Evolutionary conservation across 1,140 invertebrate genomes (phyloP), one percentile per base, ranked within the genome.

Genomic region (Ridgeia piscesae): DNA sequence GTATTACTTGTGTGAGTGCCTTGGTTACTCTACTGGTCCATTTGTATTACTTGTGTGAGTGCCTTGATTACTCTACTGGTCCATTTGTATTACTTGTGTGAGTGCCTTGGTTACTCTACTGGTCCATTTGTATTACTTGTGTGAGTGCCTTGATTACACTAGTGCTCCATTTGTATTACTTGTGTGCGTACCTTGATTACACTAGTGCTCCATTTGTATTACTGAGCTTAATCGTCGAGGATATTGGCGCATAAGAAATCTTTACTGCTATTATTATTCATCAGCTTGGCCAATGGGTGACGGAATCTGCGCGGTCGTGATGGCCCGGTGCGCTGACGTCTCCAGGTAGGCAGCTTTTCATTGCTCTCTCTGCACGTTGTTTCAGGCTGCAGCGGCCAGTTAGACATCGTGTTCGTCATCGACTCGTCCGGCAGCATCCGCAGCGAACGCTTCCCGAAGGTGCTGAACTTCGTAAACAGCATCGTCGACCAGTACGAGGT

Each of bases 341-440:
- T 88, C 58, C 27, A 48, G 34, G 33, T 35, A 48, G 34, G 33
- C 9, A 34, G 31, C 14, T 31, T 31, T 88, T 89, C 33, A 34
- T 14, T 92, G 17, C 42, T 17, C 90, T 6, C 8, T 31, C 21
- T 14, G 11, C n/a, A n/a, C n/a, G 21, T 91, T 21, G 58, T 91
- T 91, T 88, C 90, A 93, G 93, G 88, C 33, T 93, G 93, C 77
- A 50, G 27, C 14, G 88, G 77, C n/a, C 88, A 89, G 33, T n/a
- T 92, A 6, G 93, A 93, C 91, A 42, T 93, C 31, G 50, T 92
- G 91, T 91, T 93, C 42, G 48, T 93, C 77, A 89, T 93, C 34
- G 93, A 93, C 34, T 90, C 77, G 2, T 92, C 92, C 1, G 93
- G 92, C 17, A 92, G 92, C 50, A 92, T 92, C 35, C 34, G 91